Evolutionary conservation across 2,888 invertebrate genomes (phyloP).

Genomic region (Germaria angustata): DNA sequence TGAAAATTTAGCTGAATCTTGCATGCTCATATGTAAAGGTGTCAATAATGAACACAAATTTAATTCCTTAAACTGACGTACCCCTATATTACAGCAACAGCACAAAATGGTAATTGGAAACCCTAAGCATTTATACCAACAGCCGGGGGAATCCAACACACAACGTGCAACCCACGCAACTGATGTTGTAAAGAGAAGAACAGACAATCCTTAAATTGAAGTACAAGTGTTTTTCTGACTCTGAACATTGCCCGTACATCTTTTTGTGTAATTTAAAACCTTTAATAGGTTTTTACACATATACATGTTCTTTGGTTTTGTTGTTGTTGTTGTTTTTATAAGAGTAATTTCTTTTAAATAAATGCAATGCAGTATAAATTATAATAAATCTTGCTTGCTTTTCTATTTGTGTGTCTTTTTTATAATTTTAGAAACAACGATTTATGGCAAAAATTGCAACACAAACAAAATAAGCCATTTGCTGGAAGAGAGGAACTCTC

Average conservation of each 20-base stretch:
- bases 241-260: neutral
- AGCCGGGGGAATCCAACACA: neutral
- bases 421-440: constrained; percentile 46
- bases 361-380: neutral
- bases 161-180: constrained; percentile 53
- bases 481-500: neutral
- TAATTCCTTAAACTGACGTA: constrained; percentile 57
- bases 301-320: neutral
- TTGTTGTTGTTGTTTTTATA: neutral
- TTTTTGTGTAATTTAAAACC: constrained; percentile 39
- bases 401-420: neutral
- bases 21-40: constrained; percentile 35
- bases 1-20: neutral
- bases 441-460: constrained; percentile 24
- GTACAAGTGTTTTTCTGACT: constrained; percentile 51
- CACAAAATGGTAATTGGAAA: constrained; percentile 45
- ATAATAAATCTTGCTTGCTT: neutral
- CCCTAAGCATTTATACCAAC: constrained; percentile 28
- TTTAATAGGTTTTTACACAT: constrained; percentile 33
- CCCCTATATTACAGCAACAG: constrained; percentile 44
- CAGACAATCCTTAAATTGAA: constrained; percentile 58
- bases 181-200: neutral
- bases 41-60: constrained; percentile 53
- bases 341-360: neutral
- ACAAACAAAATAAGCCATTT: neutral